A percentile compares a stretch with the other conserved stretches of the same genome.
phyloP scores from a whole-genome alignment of 2,888 invertebrate genomes.

The Hirtodrosophila duncani region DNA sequence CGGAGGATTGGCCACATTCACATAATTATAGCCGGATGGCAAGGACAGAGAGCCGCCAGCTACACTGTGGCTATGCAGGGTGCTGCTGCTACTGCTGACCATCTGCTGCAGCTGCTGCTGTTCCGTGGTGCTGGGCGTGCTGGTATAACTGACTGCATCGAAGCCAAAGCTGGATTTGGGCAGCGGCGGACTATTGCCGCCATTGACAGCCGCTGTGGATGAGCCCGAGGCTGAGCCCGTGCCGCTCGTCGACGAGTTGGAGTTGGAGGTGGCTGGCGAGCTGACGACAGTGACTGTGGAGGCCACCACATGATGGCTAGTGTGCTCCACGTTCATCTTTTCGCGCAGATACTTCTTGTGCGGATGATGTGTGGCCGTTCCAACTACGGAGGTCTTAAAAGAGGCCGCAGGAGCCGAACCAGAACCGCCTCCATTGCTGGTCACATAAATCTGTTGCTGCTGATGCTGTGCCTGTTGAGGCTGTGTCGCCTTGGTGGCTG shows the following conservation, averaged over 20 bases:
- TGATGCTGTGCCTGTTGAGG: constrained; percentile 32
- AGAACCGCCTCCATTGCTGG: constrained; percentile 45
- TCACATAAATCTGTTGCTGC: constrained; percentile 47
- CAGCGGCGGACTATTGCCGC: constrained; percentile 69
- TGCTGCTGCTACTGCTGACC: constrained; percentile 11
- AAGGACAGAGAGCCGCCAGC: constrained; percentile 41
- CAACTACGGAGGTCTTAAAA: constrained; percentile 39
- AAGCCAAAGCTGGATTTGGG: constrained; percentile 53
- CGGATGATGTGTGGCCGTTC: constrained; percentile 76
- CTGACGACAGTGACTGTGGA: constrained; percentile 74
- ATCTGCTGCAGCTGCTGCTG: constrained; percentile 9
- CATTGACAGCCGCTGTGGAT: constrained; percentile 74
- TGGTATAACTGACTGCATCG: constrained; percentile 53
- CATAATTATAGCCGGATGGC: constrained; percentile 52
- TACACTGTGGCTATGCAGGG: constrained; percentile 12
- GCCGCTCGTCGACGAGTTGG: constrained; percentile 42
- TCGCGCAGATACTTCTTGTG: constrained; percentile 78
- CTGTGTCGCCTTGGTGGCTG: constrained; percentile 14
- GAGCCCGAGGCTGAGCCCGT: constrained; percentile 38
- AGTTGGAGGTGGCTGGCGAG: constrained; percentile 74
- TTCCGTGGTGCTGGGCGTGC: neutral
- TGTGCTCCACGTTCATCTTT: constrained; percentile 77
- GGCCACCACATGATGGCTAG: constrained; percentile 53
- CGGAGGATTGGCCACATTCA: constrained; percentile 42
- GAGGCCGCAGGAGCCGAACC: constrained; percentile 25